Evolutionary conservation across 1,140 invertebrate species (phyloP).

Genomic region (Ceratina australensis): DNA sequence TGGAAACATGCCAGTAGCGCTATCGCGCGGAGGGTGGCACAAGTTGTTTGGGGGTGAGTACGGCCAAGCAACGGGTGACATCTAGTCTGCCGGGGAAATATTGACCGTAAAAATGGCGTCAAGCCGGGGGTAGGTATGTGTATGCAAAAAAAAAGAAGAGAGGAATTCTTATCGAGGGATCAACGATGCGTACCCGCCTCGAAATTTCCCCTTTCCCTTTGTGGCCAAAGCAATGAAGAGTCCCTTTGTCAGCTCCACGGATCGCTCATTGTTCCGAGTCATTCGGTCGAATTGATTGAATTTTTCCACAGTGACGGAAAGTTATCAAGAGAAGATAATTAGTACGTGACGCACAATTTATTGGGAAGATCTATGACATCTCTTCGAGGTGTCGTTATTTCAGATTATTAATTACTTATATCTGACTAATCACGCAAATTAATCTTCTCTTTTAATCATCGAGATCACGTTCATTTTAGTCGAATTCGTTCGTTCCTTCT

Average conservation of each 20-base stretch:
- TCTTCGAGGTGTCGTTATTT: no score
- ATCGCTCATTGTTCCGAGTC: background rate
- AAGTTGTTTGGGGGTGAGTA: constrained; percentile 52
- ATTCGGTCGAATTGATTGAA: background rate
- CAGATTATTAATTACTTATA: background rate
- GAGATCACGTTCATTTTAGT: no score
- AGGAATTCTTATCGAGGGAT: constrained; percentile 25
- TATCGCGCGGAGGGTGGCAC: constrained; percentile 57
- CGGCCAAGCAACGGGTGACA: constrained; percentile 65
- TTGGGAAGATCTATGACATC: background rate
- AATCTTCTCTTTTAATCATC: no score
- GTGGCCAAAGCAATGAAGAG: background rate
- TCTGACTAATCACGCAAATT: no score
- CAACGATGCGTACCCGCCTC: background rate
- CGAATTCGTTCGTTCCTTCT: no score
- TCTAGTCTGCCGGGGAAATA: constrained; percentile 68
- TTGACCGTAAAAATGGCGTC: constrained; percentile 76
- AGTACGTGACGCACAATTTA: background rate
- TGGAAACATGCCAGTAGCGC: constrained; percentile 61
- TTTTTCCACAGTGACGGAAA: background rate
- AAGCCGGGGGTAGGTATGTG: constrained; percentile 55
- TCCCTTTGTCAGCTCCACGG: background rate
- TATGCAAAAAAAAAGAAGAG: constrained; percentile 12
- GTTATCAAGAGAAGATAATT: background rate
- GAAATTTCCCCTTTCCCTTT: background rate